Evolutionary conservation across 2,113 vertebrate genomes (phyloP).

Genomic region (Typhlomys cinereus): DNA sequence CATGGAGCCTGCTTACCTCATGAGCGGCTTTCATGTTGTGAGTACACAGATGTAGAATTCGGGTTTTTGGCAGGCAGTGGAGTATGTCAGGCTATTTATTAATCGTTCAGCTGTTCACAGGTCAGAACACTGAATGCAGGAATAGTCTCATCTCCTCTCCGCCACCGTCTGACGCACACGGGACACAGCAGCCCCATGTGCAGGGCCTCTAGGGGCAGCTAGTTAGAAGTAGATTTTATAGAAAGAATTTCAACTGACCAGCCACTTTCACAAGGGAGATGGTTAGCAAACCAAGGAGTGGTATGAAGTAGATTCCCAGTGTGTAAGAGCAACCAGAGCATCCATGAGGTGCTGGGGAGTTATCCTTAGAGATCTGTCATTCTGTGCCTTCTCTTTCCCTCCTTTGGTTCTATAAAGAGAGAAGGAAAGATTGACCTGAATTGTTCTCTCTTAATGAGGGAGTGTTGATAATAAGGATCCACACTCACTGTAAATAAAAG

Average conservation of each 20-base stretch:
- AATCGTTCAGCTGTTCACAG: no score
- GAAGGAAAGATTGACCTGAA: background rate
- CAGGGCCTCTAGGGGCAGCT: no score
- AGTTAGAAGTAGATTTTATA: background rate
- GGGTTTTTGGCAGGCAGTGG: no score
- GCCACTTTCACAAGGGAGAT: background rate
- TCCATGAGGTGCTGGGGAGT: background rate
- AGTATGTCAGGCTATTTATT: no score
- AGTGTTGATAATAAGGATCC: background rate
- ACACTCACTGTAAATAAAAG: background rate
- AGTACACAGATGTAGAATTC: no score
- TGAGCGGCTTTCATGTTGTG: background rate
- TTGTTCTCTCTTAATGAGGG: background rate
- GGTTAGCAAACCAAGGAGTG: background rate
- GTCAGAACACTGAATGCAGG: no score
- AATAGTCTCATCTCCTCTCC: no score
- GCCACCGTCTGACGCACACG: no score
- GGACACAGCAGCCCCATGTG: no score
- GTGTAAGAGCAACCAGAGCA: background rate
- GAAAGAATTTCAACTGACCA: background rate
- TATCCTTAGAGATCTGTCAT: background rate
- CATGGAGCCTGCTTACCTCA: no score
- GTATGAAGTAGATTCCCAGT: background rate
- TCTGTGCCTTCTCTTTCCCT: background rate
- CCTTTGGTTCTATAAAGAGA: slow-evolving; percentile 22